These are phyloP conservation scores for Drosophila gaucha DNA, from an alignment of 2,888 invertebrate genomes.

Conservation along the genomic window DNA sequence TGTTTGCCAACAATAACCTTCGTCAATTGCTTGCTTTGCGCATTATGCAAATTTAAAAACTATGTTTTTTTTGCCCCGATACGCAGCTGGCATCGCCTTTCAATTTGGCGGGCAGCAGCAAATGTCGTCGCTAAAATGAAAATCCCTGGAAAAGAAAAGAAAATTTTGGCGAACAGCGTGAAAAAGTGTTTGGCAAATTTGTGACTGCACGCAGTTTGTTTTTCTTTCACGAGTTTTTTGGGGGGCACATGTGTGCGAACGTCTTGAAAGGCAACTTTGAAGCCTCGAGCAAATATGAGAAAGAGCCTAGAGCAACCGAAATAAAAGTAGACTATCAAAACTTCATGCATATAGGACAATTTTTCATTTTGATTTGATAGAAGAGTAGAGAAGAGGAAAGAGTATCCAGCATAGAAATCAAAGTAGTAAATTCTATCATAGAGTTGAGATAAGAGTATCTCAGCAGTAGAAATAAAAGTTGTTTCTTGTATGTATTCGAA, in stretches of 20 bases:
- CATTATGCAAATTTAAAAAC: constrained; percentile 72
- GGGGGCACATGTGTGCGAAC: constrained; percentile 32
- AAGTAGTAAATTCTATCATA: no score
- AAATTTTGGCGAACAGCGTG: constrained; percentile 50
- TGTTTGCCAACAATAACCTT: constrained; percentile 14
- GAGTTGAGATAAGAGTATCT: background rate
- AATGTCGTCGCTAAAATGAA: constrained; percentile 24
- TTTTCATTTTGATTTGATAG: no score
- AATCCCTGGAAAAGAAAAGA: constrained; percentile 49
- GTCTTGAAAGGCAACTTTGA: constrained; percentile 9
- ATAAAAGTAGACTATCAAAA: no score
- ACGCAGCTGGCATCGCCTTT: constrained; percentile 44
- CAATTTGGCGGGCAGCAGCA: constrained; percentile 17
- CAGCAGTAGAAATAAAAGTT: background rate
- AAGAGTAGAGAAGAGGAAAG: background rate
- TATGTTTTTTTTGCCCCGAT: constrained; percentile 38
- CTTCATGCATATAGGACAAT: no score
- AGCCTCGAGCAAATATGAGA: constrained; percentile 22
- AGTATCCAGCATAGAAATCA: background rate
- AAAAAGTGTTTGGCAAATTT: constrained; percentile 39
- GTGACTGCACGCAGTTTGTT: constrained; percentile 36
- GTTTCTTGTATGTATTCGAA: no score
- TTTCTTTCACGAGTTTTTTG: constrained; percentile 4
- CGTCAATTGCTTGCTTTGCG: constrained; percentile 55
- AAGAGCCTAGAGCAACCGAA: no score